Evolutionary conservation across 2,888 invertebrate genomes (phyloP), one percentile per base, ranked within the genome.

Genomic region (Volucella inanis): DNA sequence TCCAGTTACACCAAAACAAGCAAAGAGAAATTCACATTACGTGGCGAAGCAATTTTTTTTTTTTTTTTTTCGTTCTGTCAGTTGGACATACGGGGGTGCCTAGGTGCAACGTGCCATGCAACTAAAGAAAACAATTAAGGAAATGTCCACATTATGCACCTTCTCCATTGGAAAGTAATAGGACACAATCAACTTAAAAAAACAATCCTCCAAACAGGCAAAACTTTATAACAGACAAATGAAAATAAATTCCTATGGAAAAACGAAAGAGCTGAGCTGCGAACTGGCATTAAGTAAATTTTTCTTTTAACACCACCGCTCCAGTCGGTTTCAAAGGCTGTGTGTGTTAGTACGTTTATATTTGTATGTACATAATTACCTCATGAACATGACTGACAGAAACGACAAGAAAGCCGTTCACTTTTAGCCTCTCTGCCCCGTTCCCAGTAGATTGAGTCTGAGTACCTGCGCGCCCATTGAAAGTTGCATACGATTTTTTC

Each of bases 321-420:
- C 50, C 3, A 3, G 18, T 50, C 61, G 52, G 6, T 49, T 8
- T 49, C 14, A 8, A 2, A 8, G 2, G 2, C 15, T 12, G 12
- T 49, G 49, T 14, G 49, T 49, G 49, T n/a, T n/a, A n/a, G n/a
- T n/a, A n/a, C 14, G 12, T n/a, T 49, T 15, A 4, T 39, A n/a
- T 55, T 54, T 50, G 14, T 59, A 22, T 59, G 50, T 43, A 59
- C 64, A 71, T 71, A 83, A 78, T 64, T 57, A 54, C 78, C 50
- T 38, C 50, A 67, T 72, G 72, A 62, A 72, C 78, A 70, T 75
- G 79, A 79, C 83, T 52, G 79, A 71, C 65, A 79, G 65, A 50
- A 71, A 76, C 71, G 64, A 70, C 83, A 84, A 78, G 83, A 84
- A 70, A 84, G 83, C 79, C 79, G 52, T 74, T 79, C 75, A 84